Conservation (phyloP, 2,797 vertebrate species). For the Syngnathus acus region DNA sequence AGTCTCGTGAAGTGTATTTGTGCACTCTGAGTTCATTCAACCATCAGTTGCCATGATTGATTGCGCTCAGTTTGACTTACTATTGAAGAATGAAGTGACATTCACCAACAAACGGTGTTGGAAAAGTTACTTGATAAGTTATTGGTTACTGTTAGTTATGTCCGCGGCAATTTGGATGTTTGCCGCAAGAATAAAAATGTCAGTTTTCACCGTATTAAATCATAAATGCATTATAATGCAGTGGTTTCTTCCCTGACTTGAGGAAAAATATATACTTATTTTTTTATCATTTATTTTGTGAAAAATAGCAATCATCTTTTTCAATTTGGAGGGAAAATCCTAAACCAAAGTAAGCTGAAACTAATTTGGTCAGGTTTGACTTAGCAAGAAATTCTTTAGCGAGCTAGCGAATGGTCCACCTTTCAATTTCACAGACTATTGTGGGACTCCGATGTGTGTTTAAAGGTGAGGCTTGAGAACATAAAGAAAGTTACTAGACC, state of each 20-base stretch:
- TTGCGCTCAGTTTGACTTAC: neutral
- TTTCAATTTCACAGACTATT: slow-evolving; percentile 43
- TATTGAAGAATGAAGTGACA: neutral
- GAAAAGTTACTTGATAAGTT: neutral
- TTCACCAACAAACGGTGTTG: neutral
- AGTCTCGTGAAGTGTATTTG: neutral
- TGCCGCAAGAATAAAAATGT: too few species aligned
- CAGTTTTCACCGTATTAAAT: neutral
- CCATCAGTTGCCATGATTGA: neutral
- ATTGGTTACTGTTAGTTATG: neutral
- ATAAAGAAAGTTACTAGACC: slow-evolving; percentile 58
- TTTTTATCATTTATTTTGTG: neutral
- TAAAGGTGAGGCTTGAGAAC: slow-evolving; percentile 46
- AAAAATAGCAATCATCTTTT: neutral
- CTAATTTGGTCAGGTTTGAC: neutral
- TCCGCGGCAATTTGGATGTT: too few species aligned
- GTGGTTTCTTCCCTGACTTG: too few species aligned
- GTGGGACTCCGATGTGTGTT: slow-evolving; percentile 40
- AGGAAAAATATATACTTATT: too few species aligned
- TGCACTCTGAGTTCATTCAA: neutral
- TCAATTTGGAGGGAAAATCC: neutral
- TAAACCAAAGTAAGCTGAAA: neutral
- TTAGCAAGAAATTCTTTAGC: slow-evolving; percentile 20
- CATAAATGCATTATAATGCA: neutral
- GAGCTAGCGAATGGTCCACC: slow-evolving; percentile 23